Conservation (phyloP, 2,797 vertebrate genomes). For the Microchirus variegatus region DNA sequence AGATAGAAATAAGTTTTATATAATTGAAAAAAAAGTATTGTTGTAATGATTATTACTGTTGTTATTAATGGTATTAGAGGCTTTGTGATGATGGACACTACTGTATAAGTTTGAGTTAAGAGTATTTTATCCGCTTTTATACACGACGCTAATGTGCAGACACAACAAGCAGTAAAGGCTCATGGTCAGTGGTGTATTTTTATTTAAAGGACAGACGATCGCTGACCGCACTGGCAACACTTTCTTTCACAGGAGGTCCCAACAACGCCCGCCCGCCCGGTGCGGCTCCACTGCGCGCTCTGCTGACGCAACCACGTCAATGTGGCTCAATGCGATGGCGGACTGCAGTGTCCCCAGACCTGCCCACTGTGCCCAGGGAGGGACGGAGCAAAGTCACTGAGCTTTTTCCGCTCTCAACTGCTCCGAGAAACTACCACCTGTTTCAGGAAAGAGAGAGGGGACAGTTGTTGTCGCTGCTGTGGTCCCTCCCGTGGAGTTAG, state of each 20-base stretch:
- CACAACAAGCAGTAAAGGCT: no score
- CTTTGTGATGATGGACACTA: no score
- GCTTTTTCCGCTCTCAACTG: constrained; percentile 30
- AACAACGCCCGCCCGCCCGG: constrained; percentile 19
- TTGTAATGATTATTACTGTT: no score
- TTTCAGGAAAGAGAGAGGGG: constrained; percentile 41
- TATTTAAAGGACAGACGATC: no score
- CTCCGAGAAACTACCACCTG: constrained; percentile 50
- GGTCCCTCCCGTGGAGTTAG: constrained; percentile 42
- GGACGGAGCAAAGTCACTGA: constrained; percentile 76
- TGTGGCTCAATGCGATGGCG: constrained; percentile 72
- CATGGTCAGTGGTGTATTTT: not conserved
- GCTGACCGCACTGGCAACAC: not conserved
- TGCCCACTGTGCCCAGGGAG: constrained; percentile 63
- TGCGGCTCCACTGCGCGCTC: constrained; percentile 53
- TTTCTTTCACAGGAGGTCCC: constrained; percentile 58
- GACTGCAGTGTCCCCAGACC: constrained; percentile 69
- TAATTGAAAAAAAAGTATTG: no score
- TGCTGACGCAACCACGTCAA: constrained; percentile 79
- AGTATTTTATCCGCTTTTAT: no score
- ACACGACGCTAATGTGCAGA: no score
- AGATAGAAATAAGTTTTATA: no score
- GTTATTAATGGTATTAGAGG: no score
- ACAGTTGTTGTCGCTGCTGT: constrained; percentile 3
- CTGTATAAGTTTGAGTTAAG: no score